These are phyloP conservation scores for Nyctalus aviator DNA, from an alignment of 2,797 vertebrate genomes.

Conservation along the genomic window DNA sequence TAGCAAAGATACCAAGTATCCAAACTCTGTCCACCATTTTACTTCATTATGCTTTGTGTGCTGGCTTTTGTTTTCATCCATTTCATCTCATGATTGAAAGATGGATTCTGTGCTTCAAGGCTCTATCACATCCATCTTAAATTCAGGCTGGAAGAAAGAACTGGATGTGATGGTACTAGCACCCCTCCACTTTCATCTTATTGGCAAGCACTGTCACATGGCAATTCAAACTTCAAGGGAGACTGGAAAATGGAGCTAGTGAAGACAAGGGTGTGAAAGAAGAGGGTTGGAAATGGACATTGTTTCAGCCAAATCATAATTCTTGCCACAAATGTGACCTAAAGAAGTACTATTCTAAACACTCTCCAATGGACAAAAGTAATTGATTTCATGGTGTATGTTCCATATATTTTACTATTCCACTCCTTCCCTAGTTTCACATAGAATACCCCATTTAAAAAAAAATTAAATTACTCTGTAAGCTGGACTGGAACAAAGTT, in stretches of 20 bases:
- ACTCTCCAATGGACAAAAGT: not conserved
- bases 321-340: not conserved
- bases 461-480: not conserved
- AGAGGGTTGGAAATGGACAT: not conserved
- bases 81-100: not conserved
- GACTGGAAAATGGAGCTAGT: not conserved
- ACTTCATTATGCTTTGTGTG: not conserved
- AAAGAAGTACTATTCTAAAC: not conserved
- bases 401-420: not conserved
- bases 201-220: not conserved
- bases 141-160: not conserved
- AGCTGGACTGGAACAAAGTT: not conserved
- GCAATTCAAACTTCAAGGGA: not conserved
- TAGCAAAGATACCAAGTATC: not conserved
- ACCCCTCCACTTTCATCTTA: not conserved
- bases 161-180: too few species aligned
- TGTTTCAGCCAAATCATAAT: not conserved
- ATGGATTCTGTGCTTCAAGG: not conserved
- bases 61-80: not conserved
- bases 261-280: not conserved
- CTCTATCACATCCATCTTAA: not conserved
- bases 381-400: not conserved
- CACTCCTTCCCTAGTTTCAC: not conserved
- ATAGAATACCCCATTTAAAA: not conserved
- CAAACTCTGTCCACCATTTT: not conserved